phyloP scores from a whole-genome alignment of 2,797 vertebrate genomes.

The Ceyx erithaca region DNA sequence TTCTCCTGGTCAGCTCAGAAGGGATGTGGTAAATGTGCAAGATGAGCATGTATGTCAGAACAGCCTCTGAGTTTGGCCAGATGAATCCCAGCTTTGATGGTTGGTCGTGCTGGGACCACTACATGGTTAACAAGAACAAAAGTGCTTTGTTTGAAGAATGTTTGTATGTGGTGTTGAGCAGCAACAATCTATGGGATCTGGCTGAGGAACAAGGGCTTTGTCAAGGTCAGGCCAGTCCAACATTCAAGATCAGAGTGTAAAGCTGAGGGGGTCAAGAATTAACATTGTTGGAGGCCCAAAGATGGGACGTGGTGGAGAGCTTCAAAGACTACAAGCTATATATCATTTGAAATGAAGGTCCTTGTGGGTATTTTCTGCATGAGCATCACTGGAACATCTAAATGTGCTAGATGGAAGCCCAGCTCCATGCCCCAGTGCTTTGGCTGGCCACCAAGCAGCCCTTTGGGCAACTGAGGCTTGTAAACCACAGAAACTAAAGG shows the following conservation, averaged over 20 bases:
- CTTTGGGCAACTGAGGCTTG: conserved; percentile 7
- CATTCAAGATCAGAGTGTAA: neutral
- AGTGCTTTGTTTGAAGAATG: neutral
- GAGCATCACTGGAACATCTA: neutral
- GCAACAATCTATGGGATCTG: neutral
- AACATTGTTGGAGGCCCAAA: neutral
- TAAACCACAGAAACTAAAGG: conserved; percentile 10
- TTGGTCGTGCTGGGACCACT: neutral
- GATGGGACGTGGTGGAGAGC: neutral
- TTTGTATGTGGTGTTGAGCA: neutral
- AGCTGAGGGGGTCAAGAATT: fast-evolving
- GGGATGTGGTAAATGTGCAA: neutral
- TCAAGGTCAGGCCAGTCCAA: conserved; percentile 19
- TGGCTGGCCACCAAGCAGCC: conserved; percentile 9
- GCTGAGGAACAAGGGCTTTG: neutral
- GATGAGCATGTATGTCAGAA: neutral
- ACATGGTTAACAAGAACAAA: neutral
- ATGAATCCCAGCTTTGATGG: neutral
- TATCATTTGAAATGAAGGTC: neutral
- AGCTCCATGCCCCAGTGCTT: conserved; percentile 5
- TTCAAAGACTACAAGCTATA: neutral
- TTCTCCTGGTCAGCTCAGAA: neutral
- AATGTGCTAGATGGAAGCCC: neutral
- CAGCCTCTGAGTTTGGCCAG: neutral
- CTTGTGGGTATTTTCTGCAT: neutral